A percentile compares a stretch with the other conserved stretches of the same genome.
These are phyloP conservation scores for Leptinotarsa tumamoca DNA, from an alignment of 2,888 invertebrate species.

Conservation along the genomic window DNA sequence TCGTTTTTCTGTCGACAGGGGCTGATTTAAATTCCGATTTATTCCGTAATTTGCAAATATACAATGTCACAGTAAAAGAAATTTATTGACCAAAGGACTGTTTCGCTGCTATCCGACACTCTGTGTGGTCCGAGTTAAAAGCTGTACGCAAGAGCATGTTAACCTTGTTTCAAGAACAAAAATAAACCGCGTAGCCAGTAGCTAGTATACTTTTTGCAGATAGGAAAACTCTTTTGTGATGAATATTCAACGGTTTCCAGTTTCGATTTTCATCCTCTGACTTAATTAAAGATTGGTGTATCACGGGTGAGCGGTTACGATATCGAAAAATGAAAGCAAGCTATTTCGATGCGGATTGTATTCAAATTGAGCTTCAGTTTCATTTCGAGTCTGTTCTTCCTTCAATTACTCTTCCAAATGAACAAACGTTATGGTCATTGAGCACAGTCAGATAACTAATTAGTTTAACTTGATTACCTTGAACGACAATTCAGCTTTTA, in stretches of 20 bases:
- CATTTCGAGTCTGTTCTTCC: not conserved
- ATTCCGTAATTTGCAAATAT: conserved; percentile 45
- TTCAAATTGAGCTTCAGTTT: not conserved
- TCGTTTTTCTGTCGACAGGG: conserved; percentile 19
- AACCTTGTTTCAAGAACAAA: conserved; percentile 23
- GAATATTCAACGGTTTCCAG: conserved; percentile 30
- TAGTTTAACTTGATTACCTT: not conserved
- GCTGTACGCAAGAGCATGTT: conserved; percentile 18
- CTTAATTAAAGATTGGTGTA: conserved; percentile 13
- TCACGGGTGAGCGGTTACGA: not conserved
- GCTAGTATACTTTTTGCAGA: conserved; percentile 20
- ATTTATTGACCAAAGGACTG: conserved; percentile 41
- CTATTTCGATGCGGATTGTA: conserved; percentile 1
- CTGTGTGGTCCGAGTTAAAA: conserved; percentile 43
- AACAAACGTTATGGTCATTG: not conserved
- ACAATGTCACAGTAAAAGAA: conserved; percentile 41
- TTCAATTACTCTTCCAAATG: not conserved
- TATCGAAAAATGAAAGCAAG: conserved; percentile 1
- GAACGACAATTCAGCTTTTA: not conserved
- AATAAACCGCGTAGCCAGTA: conserved; percentile 37
- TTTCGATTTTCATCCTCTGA: conserved; percentile 18
- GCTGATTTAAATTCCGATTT: conserved; percentile 34
- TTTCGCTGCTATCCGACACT: conserved; percentile 32
- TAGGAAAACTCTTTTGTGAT: conserved; percentile 23
- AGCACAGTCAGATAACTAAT: not conserved